These are phyloP conservation scores for Drosophila rellima DNA, from an alignment of 2,888 invertebrate species.

Conservation along the genomic window DNA sequence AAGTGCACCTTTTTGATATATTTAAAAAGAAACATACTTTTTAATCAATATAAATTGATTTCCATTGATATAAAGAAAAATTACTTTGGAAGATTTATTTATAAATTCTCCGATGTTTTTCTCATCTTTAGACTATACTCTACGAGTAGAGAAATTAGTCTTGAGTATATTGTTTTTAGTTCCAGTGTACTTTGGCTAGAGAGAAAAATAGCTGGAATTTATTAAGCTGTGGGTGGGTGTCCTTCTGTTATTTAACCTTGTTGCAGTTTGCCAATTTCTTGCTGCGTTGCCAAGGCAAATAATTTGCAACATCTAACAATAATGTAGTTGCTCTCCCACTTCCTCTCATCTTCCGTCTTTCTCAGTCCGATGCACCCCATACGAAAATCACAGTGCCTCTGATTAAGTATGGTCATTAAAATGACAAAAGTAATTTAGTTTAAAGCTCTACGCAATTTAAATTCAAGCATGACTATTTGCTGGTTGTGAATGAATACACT, in stretches of 20 bases:
- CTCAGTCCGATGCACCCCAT: not conserved
- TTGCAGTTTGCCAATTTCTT: conserved; percentile 50
- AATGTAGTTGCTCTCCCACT: conserved; percentile 26
- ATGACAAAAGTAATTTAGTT: conserved; percentile 75
- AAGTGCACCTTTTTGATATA: too few relatives aligned
- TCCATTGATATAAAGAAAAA: too few relatives aligned
- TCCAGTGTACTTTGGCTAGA: conserved; percentile 21
- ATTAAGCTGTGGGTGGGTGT: conserved; percentile 46
- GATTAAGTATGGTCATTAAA: conserved; percentile 66
- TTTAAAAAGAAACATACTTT: too few relatives aligned
- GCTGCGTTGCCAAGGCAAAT: conserved; percentile 49
- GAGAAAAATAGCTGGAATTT: conserved; percentile 45
- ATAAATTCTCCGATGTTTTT: too few relatives aligned
- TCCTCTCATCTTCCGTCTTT: not conserved
- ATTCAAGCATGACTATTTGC: conserved; percentile 49
- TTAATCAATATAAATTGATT: too few relatives aligned
- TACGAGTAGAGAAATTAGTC: too few relatives aligned
- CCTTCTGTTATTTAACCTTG: conserved; percentile 23
- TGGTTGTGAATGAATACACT: conserved; percentile 15
- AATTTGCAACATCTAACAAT: conserved; percentile 57
- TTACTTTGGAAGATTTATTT: too few relatives aligned
- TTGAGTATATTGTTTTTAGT: not conserved
- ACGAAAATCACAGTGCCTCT: conserved; percentile 31
- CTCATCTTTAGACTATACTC: too few relatives aligned
- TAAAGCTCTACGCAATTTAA: conserved; percentile 66